Percentiles rank a stretch among this genome's conserved stretches.
Evolutionary conservation across 2,797 vertebrate species (phyloP).

Genomic region (Decapterus maruadsi): DNA sequence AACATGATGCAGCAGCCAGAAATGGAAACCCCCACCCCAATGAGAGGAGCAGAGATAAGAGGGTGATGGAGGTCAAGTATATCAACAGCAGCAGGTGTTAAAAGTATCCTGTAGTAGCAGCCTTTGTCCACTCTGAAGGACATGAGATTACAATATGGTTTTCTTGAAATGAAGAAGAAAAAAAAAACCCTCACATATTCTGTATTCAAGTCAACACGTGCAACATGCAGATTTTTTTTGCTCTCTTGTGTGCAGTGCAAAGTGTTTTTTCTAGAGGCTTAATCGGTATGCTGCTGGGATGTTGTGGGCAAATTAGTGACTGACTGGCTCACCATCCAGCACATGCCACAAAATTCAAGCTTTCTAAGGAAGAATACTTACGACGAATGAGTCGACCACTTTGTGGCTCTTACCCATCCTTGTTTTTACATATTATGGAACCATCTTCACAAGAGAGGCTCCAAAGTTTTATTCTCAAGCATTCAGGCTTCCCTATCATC

Average conservation of each 20-base stretch:
- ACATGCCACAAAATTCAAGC: not conserved
- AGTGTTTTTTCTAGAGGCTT: not conserved
- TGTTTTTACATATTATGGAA: constrained; percentile 14
- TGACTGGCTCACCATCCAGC: not conserved
- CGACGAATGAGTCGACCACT: constrained; percentile 29
- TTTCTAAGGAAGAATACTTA: constrained; percentile 6
- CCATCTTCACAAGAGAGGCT: constrained; percentile 43
- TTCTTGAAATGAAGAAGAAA: constrained; percentile 5
- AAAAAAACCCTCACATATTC: not conserved
- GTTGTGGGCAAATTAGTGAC: constrained; percentile 9
- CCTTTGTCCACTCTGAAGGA: not conserved
- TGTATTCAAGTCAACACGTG: constrained; percentile 2
- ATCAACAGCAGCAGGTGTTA: constrained; percentile 9
- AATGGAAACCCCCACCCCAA: not conserved
- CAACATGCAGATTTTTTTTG: not conserved
- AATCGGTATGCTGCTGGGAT: constrained; percentile 22
- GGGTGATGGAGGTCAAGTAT: not conserved
- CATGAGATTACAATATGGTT: not conserved
- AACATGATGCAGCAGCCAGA: constrained; percentile 17
- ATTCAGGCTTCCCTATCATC: constrained; percentile 60
- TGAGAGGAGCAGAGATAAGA: not conserved
- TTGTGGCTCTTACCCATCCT: constrained; percentile 11
- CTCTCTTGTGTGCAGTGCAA: not conserved
- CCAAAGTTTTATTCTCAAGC: constrained; percentile 34
- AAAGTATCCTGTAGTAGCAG: not conserved